These are phyloP conservation scores for Leuciscus waleckii DNA, from an alignment of 2,797 vertebrate species.

Conservation along the genomic window DNA sequence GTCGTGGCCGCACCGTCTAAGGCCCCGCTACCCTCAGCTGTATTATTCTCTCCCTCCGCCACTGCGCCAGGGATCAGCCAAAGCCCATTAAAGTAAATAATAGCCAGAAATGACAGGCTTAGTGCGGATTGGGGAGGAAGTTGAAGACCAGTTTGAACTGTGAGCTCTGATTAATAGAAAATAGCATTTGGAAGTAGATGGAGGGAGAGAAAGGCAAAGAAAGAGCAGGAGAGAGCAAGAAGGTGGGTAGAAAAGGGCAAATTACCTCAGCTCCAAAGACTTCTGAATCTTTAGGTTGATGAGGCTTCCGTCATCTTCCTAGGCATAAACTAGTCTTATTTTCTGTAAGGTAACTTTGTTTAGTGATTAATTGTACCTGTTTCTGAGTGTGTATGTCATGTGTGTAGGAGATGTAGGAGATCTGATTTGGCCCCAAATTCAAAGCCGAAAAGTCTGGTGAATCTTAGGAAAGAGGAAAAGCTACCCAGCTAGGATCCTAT, in stretches of 20 bases:
- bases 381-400: not conserved
- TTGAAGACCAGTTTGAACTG: slow-evolving; percentile 99
- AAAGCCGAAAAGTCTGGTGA: slow-evolving; percentile 79
- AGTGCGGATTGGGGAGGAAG: slow-evolving; percentile 99
- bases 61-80: slow-evolving; percentile 99
- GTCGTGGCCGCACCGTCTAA: slow-evolving; percentile 93
- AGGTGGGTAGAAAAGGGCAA: slow-evolving; percentile 66
- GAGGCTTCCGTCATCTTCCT: slow-evolving; percentile 92
- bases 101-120: slow-evolving; percentile 99
- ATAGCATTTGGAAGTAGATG: slow-evolving; percentile 94
- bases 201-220: slow-evolving; percentile 74
- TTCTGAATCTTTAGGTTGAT: slow-evolving; percentile 96
- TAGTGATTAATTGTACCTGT: not conserved
- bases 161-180: slow-evolving; percentile 99
- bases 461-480: slow-evolving; percentile 19
- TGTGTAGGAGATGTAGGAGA: slow-evolving; percentile 1
- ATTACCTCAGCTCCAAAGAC: slow-evolving; percentile 97
- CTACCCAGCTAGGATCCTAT: slow-evolving; percentile 39
- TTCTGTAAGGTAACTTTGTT: slow-evolving; percentile 75
- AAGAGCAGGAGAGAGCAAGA: slow-evolving; percentile 51
- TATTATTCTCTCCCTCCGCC: slow-evolving; percentile 99
- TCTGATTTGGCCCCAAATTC: not conserved
- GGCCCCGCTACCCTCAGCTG: slow-evolving; percentile 92
- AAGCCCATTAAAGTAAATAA: slow-evolving; percentile 99
- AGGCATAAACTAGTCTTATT: slow-evolving; percentile 95